A percentile compares a stretch with the other conserved stretches of the same genome.
Evolutionary conservation across 2,113 vertebrate genomes (phyloP).

Genomic region (Hypanus sabinus): DNA sequence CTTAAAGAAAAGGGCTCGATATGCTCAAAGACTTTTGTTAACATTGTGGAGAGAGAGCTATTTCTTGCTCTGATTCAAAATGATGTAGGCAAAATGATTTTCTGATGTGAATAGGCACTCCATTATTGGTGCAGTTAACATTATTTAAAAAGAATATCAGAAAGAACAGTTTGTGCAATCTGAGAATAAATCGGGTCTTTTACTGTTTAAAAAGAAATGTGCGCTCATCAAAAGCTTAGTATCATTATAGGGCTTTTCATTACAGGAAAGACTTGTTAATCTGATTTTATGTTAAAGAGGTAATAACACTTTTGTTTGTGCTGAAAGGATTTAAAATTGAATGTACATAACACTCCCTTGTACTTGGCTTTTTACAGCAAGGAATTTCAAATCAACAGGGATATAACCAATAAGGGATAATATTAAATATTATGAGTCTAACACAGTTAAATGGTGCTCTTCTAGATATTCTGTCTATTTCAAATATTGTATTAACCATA

Average conservation of each 20-base stretch:
- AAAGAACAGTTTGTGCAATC: constrained; percentile 25
- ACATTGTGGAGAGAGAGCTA: constrained; percentile 24
- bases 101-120: constrained; percentile 35
- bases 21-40: constrained; percentile 62
- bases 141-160: constrained; percentile 37
- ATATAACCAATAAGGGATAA: background rate
- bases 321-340: constrained; percentile 14
- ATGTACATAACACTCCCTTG: constrained; percentile 3
- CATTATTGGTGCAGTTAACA: constrained; percentile 36
- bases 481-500: no score
- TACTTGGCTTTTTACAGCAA: background rate
- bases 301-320: constrained; percentile 29
- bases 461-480: background rate
- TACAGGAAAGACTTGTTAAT: constrained; percentile 28
- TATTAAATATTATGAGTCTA: background rate
- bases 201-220: background rate
- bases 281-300: constrained; percentile 3
- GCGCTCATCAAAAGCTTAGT: constrained; percentile 19
- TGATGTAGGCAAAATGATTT: constrained; percentile 36
- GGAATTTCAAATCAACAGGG: background rate
- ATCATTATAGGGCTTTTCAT: constrained; percentile 26
- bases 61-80: constrained; percentile 36
- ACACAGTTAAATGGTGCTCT: background rate
- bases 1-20: constrained; percentile 90
- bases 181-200: constrained; percentile 26